Evolutionary conservation across 2,797 vertebrate species (phyloP).

Genomic region (Enteromius treurensis): DNA sequence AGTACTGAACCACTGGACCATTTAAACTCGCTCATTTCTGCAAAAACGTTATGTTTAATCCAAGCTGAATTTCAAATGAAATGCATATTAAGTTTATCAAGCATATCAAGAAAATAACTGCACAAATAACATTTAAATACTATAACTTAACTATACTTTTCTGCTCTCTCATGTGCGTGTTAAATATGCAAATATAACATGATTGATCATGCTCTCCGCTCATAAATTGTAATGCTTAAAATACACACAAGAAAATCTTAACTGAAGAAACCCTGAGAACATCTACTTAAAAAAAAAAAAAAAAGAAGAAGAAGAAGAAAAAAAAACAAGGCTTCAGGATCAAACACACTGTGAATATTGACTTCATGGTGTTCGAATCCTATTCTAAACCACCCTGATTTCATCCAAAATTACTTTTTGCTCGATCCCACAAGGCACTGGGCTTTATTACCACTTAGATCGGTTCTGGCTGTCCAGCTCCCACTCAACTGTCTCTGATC

Average conservation of each 20-base stretch:
- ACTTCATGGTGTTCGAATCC: constrained; percentile 18
- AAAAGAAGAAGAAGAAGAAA: background rate
- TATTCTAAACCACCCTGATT: background rate
- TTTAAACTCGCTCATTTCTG: background rate
- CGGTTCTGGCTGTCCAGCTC: background rate
- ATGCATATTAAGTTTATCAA: no score
- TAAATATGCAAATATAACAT: background rate
- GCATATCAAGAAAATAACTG: background rate
- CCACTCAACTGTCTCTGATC: constrained; percentile 6
- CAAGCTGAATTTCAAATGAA: background rate
- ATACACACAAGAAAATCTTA: background rate
- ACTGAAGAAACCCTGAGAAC: background rate
- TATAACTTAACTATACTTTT: background rate
- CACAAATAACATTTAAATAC: background rate
- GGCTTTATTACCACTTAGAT: constrained; percentile 20
- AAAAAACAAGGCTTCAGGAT: background rate
- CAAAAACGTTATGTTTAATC: background rate
- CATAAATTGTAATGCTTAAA: background rate
- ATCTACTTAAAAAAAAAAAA: background rate
- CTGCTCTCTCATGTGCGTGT: background rate
- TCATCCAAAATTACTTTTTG: constrained; percentile 25
- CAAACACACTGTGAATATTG: constrained; percentile 20
- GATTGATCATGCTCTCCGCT: background rate
- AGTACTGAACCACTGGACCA: background rate
- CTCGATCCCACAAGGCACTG: constrained; percentile 17